Evolutionary conservation across 2,888 invertebrate species (phyloP), one percentile per base, ranked within the genome.

Genomic region (Hoplodrina blanda): DNA sequence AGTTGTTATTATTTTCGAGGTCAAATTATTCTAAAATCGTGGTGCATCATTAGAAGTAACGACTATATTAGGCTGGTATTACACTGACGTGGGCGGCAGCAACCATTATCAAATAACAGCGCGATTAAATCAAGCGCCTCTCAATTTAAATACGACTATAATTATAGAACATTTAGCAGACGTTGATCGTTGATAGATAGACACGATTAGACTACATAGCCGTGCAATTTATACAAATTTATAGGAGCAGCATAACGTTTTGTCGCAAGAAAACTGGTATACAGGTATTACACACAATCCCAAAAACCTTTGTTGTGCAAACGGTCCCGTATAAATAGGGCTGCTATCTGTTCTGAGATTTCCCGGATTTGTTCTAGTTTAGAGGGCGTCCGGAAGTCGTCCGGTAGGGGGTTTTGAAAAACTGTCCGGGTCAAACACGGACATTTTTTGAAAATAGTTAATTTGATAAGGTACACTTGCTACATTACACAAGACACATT

Each of bases 141-240:
- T 80, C 66, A 81, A 82, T 84, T 80, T 77, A 74, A 75, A 79
- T 75, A 77, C 65, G 78, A 76, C 78, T 81, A 77, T 82, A 84
- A 88, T 85, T 85, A 86, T 76, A 68, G 76, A 79, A 80, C 81
- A 83, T 83, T 80, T 80, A 76, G 79, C 80, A 80, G 82, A 82
- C 76, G 79, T 57, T 73, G 73, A 82, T 80, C 63, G 69, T 61
- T 67, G 69, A 75, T 69, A 74, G 67, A 76, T 77, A 76, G 69
- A 67, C 79, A 56, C 63, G 63, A 64, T 62, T 70, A 75, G 60
- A 73, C 64, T 69, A 70, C 62, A 75, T 70, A 37, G 69, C 69
- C 64, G 66, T 64, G 67, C 63, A 69, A 75, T 82, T 74, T 69
- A 64, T 59, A 65, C 50, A 59, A 59, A 75, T 78, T 75, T 75